Evolutionary conservation across 2,888 invertebrate genomes (phyloP).

Genomic region (Callosobruchus maculatus): DNA sequence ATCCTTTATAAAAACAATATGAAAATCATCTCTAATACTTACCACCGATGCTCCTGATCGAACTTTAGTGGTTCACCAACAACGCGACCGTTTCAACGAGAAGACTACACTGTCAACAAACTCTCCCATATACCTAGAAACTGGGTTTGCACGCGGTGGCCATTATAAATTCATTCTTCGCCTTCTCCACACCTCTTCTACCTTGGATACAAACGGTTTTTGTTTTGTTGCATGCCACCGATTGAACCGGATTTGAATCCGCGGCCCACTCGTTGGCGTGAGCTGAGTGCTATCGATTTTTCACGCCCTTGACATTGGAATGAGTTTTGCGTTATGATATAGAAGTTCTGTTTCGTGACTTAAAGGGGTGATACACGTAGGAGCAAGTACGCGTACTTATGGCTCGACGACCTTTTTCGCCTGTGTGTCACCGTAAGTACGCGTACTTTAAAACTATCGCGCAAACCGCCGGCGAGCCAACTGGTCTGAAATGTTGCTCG

Average conservation of each 20-base stretch:
- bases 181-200: not conserved
- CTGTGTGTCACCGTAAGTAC: too few relatives aligned
- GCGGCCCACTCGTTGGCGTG: not conserved
- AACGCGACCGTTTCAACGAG: not conserved
- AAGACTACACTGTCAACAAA: not conserved
- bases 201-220: not conserved
- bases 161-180: not conserved
- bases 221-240: not conserved
- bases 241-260: not conserved
- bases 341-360: not conserved
- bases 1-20: too few relatives aligned
- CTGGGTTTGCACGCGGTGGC: not conserved
- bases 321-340: not conserved
- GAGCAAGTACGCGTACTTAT: too few relatives aligned
- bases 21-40: not conserved
- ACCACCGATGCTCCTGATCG: not conserved
- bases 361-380: too few relatives aligned
- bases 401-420: too few relatives aligned
- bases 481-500: too few relatives aligned
- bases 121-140: not conserved
- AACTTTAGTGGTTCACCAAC: not conserved
- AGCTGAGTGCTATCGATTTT: not conserved
- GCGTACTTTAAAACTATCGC: too few relatives aligned
- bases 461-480: too few relatives aligned
- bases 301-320: not conserved